These are phyloP conservation scores for Drosophila nigrodunni DNA, from an alignment of 1,140 invertebrate species.

Conservation along the genomic window DNA sequence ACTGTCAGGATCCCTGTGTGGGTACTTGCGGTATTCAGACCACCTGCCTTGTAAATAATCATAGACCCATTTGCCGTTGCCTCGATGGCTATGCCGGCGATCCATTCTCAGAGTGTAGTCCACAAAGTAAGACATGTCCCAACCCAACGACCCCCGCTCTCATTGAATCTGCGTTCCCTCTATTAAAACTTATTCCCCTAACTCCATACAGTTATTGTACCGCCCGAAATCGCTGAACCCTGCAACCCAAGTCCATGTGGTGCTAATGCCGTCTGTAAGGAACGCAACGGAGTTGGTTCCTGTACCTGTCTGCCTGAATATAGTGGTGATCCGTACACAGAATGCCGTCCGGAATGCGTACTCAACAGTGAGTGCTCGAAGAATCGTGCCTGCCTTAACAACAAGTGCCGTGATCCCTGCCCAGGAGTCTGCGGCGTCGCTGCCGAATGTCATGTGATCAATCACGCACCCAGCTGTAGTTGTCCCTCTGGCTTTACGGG, in stretches of 20 bases:
- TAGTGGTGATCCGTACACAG: constrained; percentile 90
- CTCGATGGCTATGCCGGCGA: constrained; percentile 90
- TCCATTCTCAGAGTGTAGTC: constrained; percentile 89
- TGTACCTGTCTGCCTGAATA: constrained; percentile 90
- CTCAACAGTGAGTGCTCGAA: constrained; percentile 89
- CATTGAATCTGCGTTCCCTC: not conserved
- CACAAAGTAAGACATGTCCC: constrained; percentile 76
- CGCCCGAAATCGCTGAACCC: constrained; percentile 86
- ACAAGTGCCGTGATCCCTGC: constrained; percentile 90
- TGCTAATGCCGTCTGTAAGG: constrained; percentile 91
- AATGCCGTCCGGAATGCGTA: constrained; percentile 90
- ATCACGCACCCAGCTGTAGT: constrained; percentile 91
- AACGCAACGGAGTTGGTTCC: constrained; percentile 90
- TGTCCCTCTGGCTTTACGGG: constrained; percentile 90
- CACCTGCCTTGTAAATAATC: constrained; percentile 89
- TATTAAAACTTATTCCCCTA: constrained; percentile 35
- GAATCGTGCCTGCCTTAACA: constrained; percentile 88
- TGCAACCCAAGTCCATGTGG: constrained; percentile 92
- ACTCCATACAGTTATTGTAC: constrained; percentile 66
- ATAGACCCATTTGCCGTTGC: constrained; percentile 91
- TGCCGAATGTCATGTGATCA: constrained; percentile 90
- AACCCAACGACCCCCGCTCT: not conserved
- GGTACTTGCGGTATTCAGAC: constrained; percentile 90
- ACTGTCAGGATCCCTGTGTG: constrained; percentile 91
- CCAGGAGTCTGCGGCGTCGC: constrained; percentile 90